Evolutionary conservation across 2,797 vertebrate species (phyloP).

Genomic region (Macropus fuliginosus): DNA sequence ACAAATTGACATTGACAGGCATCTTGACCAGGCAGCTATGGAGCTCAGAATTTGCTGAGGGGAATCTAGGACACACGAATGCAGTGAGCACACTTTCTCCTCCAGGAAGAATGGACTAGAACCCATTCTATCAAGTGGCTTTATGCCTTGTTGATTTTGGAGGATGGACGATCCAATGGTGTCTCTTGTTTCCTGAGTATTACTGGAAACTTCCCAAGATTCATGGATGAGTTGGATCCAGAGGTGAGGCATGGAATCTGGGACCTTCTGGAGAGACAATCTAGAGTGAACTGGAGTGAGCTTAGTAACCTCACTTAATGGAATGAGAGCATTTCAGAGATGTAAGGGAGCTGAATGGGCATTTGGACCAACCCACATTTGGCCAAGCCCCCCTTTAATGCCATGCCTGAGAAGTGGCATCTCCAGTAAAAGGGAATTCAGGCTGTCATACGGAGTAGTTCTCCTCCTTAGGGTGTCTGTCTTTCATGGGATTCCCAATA

Average conservation of each 20-base stretch:
- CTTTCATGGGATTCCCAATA: background rate
- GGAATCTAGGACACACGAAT: background rate
- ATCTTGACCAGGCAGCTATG: background rate
- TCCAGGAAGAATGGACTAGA: background rate
- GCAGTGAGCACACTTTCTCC: background rate
- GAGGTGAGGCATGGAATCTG: background rate
- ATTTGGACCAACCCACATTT: background rate
- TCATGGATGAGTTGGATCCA: background rate
- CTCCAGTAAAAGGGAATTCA: background rate
- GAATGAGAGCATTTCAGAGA: background rate
- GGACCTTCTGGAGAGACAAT: background rate
- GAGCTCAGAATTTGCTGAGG: background rate
- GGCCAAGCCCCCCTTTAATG: background rate
- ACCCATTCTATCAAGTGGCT: background rate
- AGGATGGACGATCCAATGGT: background rate
- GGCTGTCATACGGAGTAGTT: accelerated
- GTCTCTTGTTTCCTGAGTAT: background rate
- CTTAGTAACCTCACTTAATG: background rate
- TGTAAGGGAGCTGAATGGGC: background rate
- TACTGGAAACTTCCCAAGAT: background rate
- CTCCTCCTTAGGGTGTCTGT: background rate
- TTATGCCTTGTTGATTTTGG: background rate
- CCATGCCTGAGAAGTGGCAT: background rate
- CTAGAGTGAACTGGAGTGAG: background rate
- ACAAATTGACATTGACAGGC: background rate